phyloP scores from a whole-genome alignment of 2,888 invertebrate genomes.

The Luffia ferchaultella region DNA sequence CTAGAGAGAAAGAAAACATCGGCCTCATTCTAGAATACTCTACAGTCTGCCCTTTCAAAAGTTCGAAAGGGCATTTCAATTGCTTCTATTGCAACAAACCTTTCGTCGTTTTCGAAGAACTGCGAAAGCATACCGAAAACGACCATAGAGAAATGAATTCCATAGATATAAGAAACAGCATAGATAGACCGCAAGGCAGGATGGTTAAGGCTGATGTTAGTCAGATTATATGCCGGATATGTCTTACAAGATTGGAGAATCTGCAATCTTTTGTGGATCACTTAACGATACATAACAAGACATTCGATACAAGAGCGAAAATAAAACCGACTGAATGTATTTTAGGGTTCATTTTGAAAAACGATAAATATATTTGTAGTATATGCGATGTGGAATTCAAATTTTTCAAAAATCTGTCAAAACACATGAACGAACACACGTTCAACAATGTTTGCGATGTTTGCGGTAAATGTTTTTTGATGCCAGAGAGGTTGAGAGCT shows the following conservation, averaged over 20 bases:
- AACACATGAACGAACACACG: conserved; percentile 36
- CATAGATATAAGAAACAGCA: conserved; percentile 37
- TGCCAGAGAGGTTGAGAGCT: conserved; percentile 3
- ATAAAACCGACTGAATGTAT: conserved; percentile 19
- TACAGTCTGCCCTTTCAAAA: conserved; percentile 45
- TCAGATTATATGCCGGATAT: conserved; percentile 18
- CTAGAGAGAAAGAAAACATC: background rate
- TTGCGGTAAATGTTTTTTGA: conserved; percentile 29
- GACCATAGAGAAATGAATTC: conserved; percentile 34
- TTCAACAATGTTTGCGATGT: conserved; percentile 28
- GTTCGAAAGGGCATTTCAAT: conserved; percentile 48
- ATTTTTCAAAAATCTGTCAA: conserved; percentile 21
- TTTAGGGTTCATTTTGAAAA: conserved; percentile 19
- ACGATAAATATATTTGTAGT: conserved; percentile 17
- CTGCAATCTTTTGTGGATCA: conserved; percentile 19
- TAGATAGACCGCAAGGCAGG: conserved; percentile 34
- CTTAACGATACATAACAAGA: conserved; percentile 15
- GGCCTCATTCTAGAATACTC: conserved; percentile 34
- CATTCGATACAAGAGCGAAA: background rate
- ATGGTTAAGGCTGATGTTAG: conserved; percentile 19
- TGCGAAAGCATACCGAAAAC: conserved; percentile 43
- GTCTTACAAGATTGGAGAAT: conserved; percentile 13
- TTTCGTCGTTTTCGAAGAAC: conserved; percentile 28
- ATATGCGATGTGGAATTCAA: conserved; percentile 19
- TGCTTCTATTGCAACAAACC: conserved; percentile 50